Percentiles rank a stretch among this genome's conserved stretches.
Conservation (phyloP, 2,888 invertebrate genomes). For the Drosophila conformis region DNA sequence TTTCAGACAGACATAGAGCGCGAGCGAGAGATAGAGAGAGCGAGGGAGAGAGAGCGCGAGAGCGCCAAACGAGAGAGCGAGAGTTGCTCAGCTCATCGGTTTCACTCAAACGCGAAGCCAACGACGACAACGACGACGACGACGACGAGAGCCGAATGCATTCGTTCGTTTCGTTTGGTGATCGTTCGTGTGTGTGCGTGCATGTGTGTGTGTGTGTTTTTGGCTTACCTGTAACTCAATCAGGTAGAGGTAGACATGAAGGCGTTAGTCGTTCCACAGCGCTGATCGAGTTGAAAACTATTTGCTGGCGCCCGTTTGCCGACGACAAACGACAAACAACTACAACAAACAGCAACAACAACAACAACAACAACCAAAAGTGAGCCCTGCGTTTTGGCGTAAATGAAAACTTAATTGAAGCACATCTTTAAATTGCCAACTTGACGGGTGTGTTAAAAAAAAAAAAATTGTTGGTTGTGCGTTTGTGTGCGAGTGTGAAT, state of each 20-base stretch:
- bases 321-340: slow-evolving; percentile 36
- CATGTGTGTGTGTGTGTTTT: slow-evolving; percentile 28
- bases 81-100: slow-evolving; percentile 17
- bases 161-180: slow-evolving; percentile 15
- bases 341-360: slow-evolving; percentile 8
- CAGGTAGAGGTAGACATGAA: slow-evolving; percentile 86
- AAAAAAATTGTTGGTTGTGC: slow-evolving; percentile 21
- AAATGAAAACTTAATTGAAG: slow-evolving; percentile 28
- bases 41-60: slow-evolving; percentile 4
- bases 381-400: slow-evolving; percentile 27
- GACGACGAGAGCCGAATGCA: slow-evolving; percentile 37
- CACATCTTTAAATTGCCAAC: slow-evolving; percentile 7
- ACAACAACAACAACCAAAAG: slow-evolving; percentile 16
- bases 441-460: slow-evolving; percentile 29
- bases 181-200: background rate
- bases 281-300: slow-evolving; percentile 85
- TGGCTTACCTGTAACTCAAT: slow-evolving; percentile 79
- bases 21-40: slow-evolving; percentile 1
- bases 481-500: slow-evolving; percentile 27
- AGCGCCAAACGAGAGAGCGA: slow-evolving; percentile 3
- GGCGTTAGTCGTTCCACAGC: slow-evolving; percentile 86
- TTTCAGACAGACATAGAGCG: slow-evolving; percentile 45
- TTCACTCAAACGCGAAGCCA: slow-evolving; percentile 38
- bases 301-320: slow-evolving; percentile 70
- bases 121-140: slow-evolving; percentile 8